Base-by-base conservation (phyloP, 2,888 invertebrate genomes). In the Tholera decimalis region DNA sequence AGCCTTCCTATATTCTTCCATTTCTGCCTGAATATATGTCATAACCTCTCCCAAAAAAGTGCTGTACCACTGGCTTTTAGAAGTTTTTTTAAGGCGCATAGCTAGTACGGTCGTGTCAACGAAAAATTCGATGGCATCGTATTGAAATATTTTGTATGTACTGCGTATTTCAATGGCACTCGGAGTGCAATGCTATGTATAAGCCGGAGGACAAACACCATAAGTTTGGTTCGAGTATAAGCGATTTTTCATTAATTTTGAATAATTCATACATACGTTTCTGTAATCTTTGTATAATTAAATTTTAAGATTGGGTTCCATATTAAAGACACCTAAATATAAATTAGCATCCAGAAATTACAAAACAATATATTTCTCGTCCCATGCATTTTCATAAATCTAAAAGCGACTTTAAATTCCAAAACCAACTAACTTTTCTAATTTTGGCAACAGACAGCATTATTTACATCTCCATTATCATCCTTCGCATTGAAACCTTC, bases 381-480 rank as follows among this genome's bases (percentile, higher is more conserved):
- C 28, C 35, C 7, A 9, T 7, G 2, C 3, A 39, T 55, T 37
- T 33, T 26, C 13, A 13, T 26, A 5, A 37, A n/a, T 35, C 7
- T n/a, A 3, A 22, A 39, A 54, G 56, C 11, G 0, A 20, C 22
- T 5, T 22, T 7, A 2, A 15, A 33, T 46, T 37, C 22, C 11
- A 55, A 44, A 35, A 39, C n/a, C 33, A n/a, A 30, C 13, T 8
- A 26, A 22, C 15, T 9, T 8, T 18, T 15, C 15, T 1, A 46
- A 37, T 41, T 41, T 35, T 50, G 39, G 8, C 1, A n/a, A 41
- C 18, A 44, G 22, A n/a, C 33, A 18, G 28, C 30, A 33, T 76
- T 46, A 70, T 73, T 75, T 76, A 68, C 55, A 59, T 26, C 26
- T 46, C 35, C 46, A 63, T 79, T 72, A 61, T 57, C 68, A 35